phyloP scores from a whole-genome alignment of 2,888 invertebrate genomes.

The Nasonovia ribisnigri region DNA sequence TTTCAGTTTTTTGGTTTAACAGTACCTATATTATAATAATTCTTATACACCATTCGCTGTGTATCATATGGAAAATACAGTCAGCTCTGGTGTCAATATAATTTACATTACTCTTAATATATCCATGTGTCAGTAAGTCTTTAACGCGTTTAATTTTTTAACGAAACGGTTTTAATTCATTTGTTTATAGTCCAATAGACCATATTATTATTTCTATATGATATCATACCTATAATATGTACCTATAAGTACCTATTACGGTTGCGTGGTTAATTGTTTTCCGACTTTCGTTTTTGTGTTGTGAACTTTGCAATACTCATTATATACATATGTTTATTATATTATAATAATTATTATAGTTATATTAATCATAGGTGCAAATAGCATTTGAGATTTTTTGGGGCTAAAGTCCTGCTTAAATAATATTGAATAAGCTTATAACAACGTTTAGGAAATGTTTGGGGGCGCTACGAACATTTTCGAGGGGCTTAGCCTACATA shows the following conservation, averaged over 20 bases:
- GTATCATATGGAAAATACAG: conserved; percentile 2
- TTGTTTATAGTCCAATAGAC: neutral
- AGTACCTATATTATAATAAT: conserved; percentile 17
- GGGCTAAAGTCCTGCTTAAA: too few species aligned
- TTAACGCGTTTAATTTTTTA: neutral
- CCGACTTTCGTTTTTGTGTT: neutral
- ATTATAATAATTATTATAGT: neutral
- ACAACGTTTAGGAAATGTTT: too few species aligned
- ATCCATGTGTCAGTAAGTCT: neutral
- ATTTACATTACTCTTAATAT: conserved; percentile 23
- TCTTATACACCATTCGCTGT: neutral
- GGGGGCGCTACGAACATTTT: too few species aligned
- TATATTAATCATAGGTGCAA: too few species aligned
- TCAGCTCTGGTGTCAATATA: conserved; percentile 29
- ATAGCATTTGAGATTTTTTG: too few species aligned
- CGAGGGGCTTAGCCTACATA: too few species aligned
- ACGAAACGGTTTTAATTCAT: neutral
- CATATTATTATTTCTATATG: neutral
- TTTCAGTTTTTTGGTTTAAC: conserved; percentile 51
- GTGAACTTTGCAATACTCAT: neutral
- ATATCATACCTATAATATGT: neutral
- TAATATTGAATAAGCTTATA: too few species aligned
- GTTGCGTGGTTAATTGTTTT: neutral
- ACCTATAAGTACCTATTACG: neutral
- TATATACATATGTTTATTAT: too few species aligned